Base-by-base conservation (phyloP, 2,888 invertebrate genomes). In the Synanthedon formicaeformis region DNA sequence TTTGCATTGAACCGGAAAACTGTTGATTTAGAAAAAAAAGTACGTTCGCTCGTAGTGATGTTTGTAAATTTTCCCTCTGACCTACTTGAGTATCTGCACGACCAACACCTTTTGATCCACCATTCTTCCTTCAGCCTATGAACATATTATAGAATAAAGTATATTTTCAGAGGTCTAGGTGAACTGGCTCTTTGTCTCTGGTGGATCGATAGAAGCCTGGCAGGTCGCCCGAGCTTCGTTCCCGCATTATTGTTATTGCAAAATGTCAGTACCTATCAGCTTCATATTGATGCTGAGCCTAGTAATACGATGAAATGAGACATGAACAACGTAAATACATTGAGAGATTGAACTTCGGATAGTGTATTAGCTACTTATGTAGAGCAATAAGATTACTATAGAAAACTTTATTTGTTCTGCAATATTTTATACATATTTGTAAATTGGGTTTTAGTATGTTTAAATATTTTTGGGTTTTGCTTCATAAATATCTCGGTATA, bases 11-110 rank as follows among this genome's bases (percentile, higher is more conserved):
- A 78, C 80, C 77, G 78, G 76, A 82, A 83, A 80, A 66, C 67
- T 69, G 77, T 81, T 75, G 78, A 80, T 82, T 78, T 68, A 65
- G 64, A 73, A 81, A 80, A 81, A 80, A 79, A 74, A 70, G 75
- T 71, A 73, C 75, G 75, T 70, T 72, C 69, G 64, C 66, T 55
- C 65, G 65, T 74, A 78, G 78, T 83, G 82, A 82, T 84, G 80
- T 85, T 86, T 84, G 84, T 85, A 83, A 83, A 86, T 82, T 84
- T 85, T 86, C 84, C 83, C 73, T 84, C 74, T 86, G 86, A 87
- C 86, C 86, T 86, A 87, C 82, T 86, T 87, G 84, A 76, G 71
- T 71, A 73, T 81, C 74, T 77, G 72, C 66, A 65, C 63, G 64
- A 65, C 85, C 81, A 82, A 66, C 63, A 56, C 61, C 61, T 48